Conservation (phyloP, 1,140 invertebrate genomes). For the Cotesia typhae region DNA sequence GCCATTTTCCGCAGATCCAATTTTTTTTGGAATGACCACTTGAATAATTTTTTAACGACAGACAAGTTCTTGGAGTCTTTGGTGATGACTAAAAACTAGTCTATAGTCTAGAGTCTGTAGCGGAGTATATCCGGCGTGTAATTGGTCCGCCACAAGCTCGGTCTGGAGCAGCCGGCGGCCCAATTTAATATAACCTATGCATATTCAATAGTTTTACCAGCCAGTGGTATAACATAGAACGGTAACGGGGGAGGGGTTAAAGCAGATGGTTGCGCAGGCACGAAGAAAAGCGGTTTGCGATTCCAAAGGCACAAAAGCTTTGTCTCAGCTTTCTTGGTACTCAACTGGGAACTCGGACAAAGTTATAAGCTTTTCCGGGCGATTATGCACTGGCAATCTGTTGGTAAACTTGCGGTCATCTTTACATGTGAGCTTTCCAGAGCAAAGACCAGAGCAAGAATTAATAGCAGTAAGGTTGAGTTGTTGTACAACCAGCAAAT, state of each 20-base stretch:
- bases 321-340: conserved; percentile 50
- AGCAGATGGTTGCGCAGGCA: conserved; percentile 3
- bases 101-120: conserved; percentile 33
- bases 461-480: too few relatives aligned
- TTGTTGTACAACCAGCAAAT: too few relatives aligned
- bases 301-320: conserved; percentile 56
- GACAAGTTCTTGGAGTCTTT: not conserved
- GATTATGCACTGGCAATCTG: conserved; percentile 10
- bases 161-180: conserved; percentile 47
- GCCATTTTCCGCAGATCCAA: conserved; percentile 1
- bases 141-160: conserved; percentile 42
- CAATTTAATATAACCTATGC: conserved; percentile 63
- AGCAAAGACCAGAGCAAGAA: too few relatives aligned
- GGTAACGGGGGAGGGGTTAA: too few relatives aligned
- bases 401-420: conserved; percentile 13
- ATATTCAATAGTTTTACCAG: conserved; percentile 58
- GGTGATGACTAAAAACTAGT: conserved; percentile 32
- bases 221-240: conserved; percentile 9
- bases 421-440: not conserved
- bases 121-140: conserved; percentile 37
- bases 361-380: conserved; percentile 24
- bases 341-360: conserved; percentile 28
- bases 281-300: conserved; percentile 32
- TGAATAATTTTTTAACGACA: not conserved
- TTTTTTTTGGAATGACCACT: not conserved